phyloP scores from a whole-genome alignment of 2,888 invertebrate genomes.

The Archips xylosteana region DNA sequence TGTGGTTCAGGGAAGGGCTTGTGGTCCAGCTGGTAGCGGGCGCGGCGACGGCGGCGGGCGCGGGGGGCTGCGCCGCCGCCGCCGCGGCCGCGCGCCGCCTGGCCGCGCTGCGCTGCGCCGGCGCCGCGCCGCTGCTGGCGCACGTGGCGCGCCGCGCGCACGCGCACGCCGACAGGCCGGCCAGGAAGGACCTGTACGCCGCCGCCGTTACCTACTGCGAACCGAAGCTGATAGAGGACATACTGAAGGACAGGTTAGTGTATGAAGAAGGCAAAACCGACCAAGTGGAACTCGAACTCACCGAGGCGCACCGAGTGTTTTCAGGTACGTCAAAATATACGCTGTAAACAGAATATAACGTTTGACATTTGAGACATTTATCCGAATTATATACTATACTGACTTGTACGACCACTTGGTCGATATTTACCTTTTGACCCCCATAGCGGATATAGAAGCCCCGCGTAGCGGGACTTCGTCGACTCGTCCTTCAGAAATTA shows the following conservation, averaged over 20 bases:
- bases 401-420: too few relatives aligned
- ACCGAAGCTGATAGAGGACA: slow-evolving; percentile 50
- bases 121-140: slow-evolving; percentile 55
- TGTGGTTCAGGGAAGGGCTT: slow-evolving; percentile 66
- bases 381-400: too few relatives aligned
- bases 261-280: too few relatives aligned
- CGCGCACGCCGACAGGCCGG: slow-evolving; percentile 60
- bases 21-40: slow-evolving; percentile 63
- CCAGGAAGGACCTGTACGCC: slow-evolving; percentile 60
- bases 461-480: too few relatives aligned
- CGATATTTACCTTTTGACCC: too few relatives aligned
- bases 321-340: too few relatives aligned
- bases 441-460: too few relatives aligned
- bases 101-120: slow-evolving; percentile 59
- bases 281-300: too few relatives aligned
- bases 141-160: slow-evolving; percentile 55
- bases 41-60: slow-evolving; percentile 52
- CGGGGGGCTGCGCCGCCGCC: slow-evolving; percentile 55
- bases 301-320: too few relatives aligned
- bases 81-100: slow-evolving; percentile 59
- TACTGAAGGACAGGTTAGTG: slow-evolving; percentile 58
- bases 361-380: too few relatives aligned
- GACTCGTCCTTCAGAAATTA: too few relatives aligned
- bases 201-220: slow-evolving; percentile 60
- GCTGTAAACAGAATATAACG: too few relatives aligned